Percentiles rank a stretch among this genome's conserved stretches.
phyloP scores from a whole-genome alignment of 2,797 vertebrate species.

The Pteropus rufus region DNA sequence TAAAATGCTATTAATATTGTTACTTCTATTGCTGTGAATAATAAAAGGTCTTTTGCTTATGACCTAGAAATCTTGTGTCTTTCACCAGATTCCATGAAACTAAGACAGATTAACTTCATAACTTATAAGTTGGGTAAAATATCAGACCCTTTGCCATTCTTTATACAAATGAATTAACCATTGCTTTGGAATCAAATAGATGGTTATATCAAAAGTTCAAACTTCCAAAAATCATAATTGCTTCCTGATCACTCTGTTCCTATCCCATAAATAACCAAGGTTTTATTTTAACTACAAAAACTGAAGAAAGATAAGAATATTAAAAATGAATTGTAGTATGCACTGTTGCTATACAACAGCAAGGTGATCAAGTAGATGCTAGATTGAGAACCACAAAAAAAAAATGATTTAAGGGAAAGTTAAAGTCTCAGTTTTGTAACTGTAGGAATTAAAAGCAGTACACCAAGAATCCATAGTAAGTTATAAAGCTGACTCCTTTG shows the following conservation, averaged over 20 bases:
- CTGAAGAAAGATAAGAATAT: not conserved
- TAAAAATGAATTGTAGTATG: not conserved
- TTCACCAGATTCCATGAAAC: not conserved
- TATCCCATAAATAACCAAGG: not conserved
- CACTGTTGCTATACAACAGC: not conserved
- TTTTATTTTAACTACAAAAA: not conserved
- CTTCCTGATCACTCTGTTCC: not conserved
- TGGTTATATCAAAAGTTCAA: not conserved
- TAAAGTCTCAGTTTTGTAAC: not conserved
- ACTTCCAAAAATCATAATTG: not conserved
- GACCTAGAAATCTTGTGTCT: not conserved
- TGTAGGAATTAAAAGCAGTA: not conserved
- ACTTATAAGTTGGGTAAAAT: not conserved
- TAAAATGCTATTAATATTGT: not conserved
- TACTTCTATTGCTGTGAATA: not conserved
- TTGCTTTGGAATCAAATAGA: not conserved
- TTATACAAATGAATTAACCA: not conserved
- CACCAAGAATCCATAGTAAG: not conserved
- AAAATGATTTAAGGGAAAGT: not conserved
- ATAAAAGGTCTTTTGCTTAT: not conserved
- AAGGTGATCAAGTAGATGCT: not conserved
- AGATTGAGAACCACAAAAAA: not conserved
- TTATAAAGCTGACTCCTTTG: not conserved
- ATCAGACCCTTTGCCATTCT: not conserved
- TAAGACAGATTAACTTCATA: not conserved